A percentile compares a stretch with the other conserved stretches of the same genome.
phyloP scores from a whole-genome alignment of 2,888 invertebrate genomes.

The Pristionchus mayeri region DNA sequence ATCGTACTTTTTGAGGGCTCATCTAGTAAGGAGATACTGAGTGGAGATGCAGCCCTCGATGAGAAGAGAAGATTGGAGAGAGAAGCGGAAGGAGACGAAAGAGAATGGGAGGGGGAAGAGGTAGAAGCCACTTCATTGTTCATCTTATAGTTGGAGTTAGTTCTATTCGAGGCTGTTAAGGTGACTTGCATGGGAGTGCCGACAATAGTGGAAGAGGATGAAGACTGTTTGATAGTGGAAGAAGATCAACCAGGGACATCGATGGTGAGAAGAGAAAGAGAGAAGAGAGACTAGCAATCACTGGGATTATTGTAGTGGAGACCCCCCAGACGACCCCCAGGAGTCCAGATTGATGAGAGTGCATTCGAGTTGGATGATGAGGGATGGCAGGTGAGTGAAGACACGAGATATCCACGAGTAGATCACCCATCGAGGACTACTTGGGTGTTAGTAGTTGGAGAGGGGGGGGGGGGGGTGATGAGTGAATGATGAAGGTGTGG shows the following conservation, averaged over 20 bases:
- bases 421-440: too few relatives aligned
- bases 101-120: not conserved
- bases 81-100: not conserved
- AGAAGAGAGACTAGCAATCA: too few relatives aligned
- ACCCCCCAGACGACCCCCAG: not conserved
- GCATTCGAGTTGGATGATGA: conserved; percentile 46
- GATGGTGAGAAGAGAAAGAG: not conserved
- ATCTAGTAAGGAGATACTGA: not conserved
- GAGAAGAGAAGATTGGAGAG: not conserved
- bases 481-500: not conserved
- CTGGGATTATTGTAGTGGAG: too few relatives aligned
- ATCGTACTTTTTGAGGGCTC: not conserved
- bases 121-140: not conserved
- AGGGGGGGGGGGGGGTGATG: not conserved
- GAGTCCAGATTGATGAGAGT: not conserved
- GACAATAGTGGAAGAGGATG: not conserved
- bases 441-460: too few relatives aligned
- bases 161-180: not conserved
- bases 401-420: too few relatives aligned
- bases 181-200: not conserved
- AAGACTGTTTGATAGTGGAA: not conserved
- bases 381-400: conserved; percentile 49
- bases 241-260: not conserved
- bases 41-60: not conserved
- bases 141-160: not conserved